Evolutionary conservation across 2,888 invertebrate genomes (phyloP), one percentile per base, ranked within the genome.

Genomic region (Sesia apiformis): DNA sequence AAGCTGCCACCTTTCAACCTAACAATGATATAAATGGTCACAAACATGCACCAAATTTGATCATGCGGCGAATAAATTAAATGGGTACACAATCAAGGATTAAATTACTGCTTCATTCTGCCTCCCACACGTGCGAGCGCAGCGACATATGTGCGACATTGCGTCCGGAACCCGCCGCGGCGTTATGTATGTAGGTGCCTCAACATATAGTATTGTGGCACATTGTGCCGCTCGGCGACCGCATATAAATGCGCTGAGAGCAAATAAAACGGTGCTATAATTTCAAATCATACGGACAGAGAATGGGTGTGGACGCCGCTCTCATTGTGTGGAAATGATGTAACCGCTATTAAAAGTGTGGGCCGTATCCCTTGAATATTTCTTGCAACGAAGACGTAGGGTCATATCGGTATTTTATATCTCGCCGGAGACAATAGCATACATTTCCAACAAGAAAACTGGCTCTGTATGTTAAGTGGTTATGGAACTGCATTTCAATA

Each of bases 241-340:
- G 88, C 84, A 87, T 88, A 89, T 86, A 88, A 87, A 88, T 86
- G 88, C 81, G 81, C 74, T 69, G 74, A 84, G 87, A 88, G 86
- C 89, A 88, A 88, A 89, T 88, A 89, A 89, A 89, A 88, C 81
- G 85, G 87, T 87, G 89, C 88, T 87, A 89, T 88, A 89, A 89
- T 89, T 88, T 89, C 89, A 89, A 89, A 89, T 89, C 89, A 88
- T 89, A 87, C 84, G 87, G 88, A 89, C 89, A 88, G 87, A 89
- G 89, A 89, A 88, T 89, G 89, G 89, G 89, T 88, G 89, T 89
- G 89, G 89, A 89, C 85, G 84, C 82, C 84, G 84, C 78, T 85
- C 86, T 88, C 88, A 89, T 89, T 89, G 89, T 89, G 89, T 89
- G 89, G 89, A 89, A 89, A 89, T 89, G 86, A 88, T 89, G 89